A percentile compares a stretch with the other conserved stretches of the same genome.
phyloP scores from a whole-genome alignment of 2,113 vertebrate species.

The Myotis davidii region DNA sequence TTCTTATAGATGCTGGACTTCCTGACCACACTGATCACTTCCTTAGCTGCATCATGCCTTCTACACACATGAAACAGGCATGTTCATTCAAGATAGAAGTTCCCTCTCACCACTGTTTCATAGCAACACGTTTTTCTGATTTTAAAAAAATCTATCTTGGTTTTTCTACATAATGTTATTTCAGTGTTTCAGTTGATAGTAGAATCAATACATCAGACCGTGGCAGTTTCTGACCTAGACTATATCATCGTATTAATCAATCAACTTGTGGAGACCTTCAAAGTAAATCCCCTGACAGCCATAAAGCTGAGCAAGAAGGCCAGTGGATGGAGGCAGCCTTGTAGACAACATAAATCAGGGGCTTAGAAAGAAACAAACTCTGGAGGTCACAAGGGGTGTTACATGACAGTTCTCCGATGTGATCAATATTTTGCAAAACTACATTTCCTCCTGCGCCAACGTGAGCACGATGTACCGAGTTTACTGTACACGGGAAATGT shows the following conservation, averaged over 20 bases:
- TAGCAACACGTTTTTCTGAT: not conserved
- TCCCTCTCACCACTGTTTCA: not conserved
- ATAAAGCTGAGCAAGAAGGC: not conserved
- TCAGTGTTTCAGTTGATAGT: slow-evolving; percentile 22
- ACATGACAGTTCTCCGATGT: not conserved
- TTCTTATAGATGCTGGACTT: not conserved
- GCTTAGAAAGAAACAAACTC: not conserved
- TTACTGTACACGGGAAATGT: not conserved
- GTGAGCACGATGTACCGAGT: rapidly evolving
- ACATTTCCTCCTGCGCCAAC: not conserved
- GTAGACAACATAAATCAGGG: not conserved
- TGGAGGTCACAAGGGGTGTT: not conserved
- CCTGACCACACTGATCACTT: not conserved
- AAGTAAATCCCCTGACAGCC: not conserved
- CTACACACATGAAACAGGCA: not conserved
- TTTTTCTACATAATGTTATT: not conserved
- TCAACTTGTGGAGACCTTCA: not conserved
- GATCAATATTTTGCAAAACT: not conserved
- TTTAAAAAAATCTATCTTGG: not conserved
- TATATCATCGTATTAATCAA: not conserved
- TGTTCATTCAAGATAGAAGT: not conserved
- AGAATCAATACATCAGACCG: slow-evolving; percentile 5
- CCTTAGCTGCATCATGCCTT: not conserved
- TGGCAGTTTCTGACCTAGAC: slow-evolving; percentile 30
- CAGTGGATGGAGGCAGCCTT: not conserved